These are phyloP conservation scores for Chrysolina oricalcia DNA, from an alignment of 2,888 invertebrate species.

Conservation along the genomic window DNA sequence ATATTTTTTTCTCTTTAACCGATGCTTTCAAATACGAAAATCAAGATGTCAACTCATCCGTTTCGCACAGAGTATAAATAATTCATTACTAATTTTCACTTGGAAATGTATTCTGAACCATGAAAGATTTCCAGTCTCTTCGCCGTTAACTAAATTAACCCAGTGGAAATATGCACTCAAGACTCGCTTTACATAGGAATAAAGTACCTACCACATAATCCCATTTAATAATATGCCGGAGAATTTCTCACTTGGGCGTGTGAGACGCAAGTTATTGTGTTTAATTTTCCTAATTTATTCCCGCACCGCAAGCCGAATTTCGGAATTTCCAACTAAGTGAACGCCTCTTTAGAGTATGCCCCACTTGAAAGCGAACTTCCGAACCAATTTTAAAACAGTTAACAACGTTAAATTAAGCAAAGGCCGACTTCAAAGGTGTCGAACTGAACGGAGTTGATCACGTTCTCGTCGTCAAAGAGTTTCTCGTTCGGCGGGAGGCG, in stretches of 20 bases:
- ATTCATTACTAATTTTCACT: not conserved
- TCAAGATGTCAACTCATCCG: not conserved
- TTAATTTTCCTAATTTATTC: conserved; percentile 53
- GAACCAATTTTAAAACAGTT: conserved; percentile 65
- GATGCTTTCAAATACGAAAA: too few relatives aligned
- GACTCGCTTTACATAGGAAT: conserved; percentile 36
- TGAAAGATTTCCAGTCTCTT: conserved; percentile 35
- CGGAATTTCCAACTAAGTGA: conserved; percentile 41
- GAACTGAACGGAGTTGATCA: conserved; percentile 58
- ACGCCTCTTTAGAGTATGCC: conserved; percentile 41
- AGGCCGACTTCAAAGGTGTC: conserved; percentile 68
- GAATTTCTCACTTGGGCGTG: conserved; percentile 37
- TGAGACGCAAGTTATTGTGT: conserved; percentile 46
- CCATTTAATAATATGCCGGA: conserved; percentile 40
- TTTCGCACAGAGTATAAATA: not conserved
- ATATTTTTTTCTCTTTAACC: too few relatives aligned
- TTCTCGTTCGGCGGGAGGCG: conserved; percentile 21
- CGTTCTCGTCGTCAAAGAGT: conserved; percentile 63
- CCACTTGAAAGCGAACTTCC: conserved; percentile 58
- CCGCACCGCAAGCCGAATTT: conserved; percentile 39
- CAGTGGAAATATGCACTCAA: conserved; percentile 43
- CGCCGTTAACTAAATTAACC: conserved; percentile 37
- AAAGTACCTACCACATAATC: conserved; percentile 34
- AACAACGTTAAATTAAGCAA: conserved; percentile 69
- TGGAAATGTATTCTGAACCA: conserved; percentile 2